phyloP scores from a whole-genome alignment of 1,140 invertebrate species.

The Olivierus martensii region DNA sequence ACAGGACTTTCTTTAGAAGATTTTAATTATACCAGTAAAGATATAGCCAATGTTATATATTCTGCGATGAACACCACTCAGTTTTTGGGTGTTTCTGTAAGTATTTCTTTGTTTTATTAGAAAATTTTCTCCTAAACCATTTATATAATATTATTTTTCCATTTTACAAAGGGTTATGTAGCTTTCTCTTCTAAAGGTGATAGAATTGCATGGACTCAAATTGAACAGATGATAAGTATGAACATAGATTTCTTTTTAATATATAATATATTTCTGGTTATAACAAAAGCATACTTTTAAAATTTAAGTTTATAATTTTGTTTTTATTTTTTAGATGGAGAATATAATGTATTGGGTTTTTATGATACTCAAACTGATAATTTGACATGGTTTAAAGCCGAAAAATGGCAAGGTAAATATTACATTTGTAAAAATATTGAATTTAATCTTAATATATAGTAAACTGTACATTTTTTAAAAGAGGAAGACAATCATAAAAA shows the following conservation, averaged over 20 bases:
- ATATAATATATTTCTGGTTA: no score
- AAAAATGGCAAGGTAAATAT: constrained; percentile 67
- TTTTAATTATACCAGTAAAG: constrained; percentile 93
- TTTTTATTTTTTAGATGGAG: constrained; percentile 49
- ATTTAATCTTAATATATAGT: no score
- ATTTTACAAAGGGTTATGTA: constrained; percentile 17
- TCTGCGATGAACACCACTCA: constrained; percentile 93
- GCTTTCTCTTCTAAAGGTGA: constrained; percentile 57
- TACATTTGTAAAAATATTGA: no score
- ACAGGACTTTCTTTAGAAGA: constrained; percentile 73
- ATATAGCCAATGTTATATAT: constrained; percentile 89
- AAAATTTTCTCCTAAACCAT: neutral
- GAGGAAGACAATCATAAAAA: no score
- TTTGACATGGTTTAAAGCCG: constrained; percentile 78
- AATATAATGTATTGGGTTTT: constrained; percentile 88
- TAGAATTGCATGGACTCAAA: constrained; percentile 94
- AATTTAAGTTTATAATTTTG: neutral
- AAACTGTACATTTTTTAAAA: no score
- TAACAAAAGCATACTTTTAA: no score
- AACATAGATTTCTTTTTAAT: no score
- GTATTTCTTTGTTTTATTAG: constrained; percentile 25
- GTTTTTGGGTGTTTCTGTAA: constrained; percentile 93
- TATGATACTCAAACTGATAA: constrained; percentile 92
- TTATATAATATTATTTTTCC: neutral
- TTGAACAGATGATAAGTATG: constrained; percentile 74